Evolutionary conservation across 2,113 vertebrate species (phyloP).

Genomic region (Zootoca vivipara): DNA sequence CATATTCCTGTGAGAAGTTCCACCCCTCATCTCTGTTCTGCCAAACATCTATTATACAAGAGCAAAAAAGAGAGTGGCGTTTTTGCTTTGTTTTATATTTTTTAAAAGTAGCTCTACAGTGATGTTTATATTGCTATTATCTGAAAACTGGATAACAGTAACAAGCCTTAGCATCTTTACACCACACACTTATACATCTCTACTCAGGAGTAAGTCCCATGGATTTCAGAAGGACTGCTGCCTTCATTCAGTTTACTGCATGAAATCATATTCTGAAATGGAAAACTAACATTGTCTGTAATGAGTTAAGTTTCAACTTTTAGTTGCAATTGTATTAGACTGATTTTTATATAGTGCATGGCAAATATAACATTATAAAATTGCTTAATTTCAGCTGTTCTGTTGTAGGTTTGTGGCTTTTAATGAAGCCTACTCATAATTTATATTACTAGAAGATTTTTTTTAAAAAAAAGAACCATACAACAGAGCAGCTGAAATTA

Average conservation of each 20-base stretch:
- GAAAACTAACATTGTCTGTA: constrained; percentile 25
- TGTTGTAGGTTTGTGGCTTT: too few species aligned
- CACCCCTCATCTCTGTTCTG: constrained; percentile 74
- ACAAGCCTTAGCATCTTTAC: neutral
- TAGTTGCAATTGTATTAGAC: neutral
- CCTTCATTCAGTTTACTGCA: constrained; percentile 29
- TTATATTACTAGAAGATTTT: neutral
- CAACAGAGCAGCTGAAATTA: neutral
- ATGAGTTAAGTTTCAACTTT: neutral
- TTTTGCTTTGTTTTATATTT: constrained; percentile 14
- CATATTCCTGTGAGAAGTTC: constrained; percentile 80
- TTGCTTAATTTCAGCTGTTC: too few species aligned
- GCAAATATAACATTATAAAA: neutral
- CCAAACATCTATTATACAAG: constrained; percentile 77
- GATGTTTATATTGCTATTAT: constrained; percentile 3
- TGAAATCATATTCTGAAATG: constrained; percentile 13
- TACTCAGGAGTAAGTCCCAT: neutral
- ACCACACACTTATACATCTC: neutral
- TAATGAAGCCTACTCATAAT: too few species aligned
- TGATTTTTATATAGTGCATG: too few species aligned
- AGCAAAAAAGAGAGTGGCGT: constrained; percentile 3
- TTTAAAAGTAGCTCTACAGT: neutral
- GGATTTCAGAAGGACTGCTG: neutral
- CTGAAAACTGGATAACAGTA: constrained; percentile 19
- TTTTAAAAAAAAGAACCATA: neutral